phyloP scores from a whole-genome alignment of 1,140 invertebrate genomes.

The Helicoverpa zea region DNA sequence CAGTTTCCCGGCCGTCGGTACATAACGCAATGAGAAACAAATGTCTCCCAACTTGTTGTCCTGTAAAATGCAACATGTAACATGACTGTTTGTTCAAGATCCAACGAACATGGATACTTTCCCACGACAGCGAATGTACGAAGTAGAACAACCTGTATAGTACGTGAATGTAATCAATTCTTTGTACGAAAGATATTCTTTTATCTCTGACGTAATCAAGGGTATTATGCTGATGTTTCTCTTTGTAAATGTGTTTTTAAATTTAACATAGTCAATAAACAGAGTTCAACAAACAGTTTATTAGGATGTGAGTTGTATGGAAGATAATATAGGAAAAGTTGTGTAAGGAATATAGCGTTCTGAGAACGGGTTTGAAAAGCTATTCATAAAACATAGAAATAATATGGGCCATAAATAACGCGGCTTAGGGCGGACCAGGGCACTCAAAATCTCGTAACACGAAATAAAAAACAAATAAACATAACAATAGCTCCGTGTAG shows the following conservation, averaged over 20 bases:
- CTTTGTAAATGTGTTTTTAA: slow-evolving; percentile 34
- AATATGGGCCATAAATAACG: slow-evolving; percentile 79
- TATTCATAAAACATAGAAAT: slow-evolving; percentile 74
- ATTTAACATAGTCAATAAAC: slow-evolving; percentile 42
- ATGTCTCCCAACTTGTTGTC: slow-evolving; percentile 99
- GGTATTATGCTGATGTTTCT: slow-evolving; percentile 37
- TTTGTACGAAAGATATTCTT: slow-evolving; percentile 33
- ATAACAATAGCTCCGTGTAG: slow-evolving; percentile 82
- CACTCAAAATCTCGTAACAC: slow-evolving; percentile 72
- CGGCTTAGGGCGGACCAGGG: slow-evolving; percentile 82
- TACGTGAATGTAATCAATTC: neutral
- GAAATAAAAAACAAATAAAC: slow-evolving; percentile 76
- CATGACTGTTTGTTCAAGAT: slow-evolving; percentile 28
- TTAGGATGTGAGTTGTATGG: slow-evolving; percentile 73
- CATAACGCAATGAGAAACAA: slow-evolving; percentile 99
- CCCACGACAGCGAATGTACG: neutral
- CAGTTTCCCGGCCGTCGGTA: slow-evolving; percentile 99
- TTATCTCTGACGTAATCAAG: slow-evolving; percentile 39
- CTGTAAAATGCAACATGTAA: slow-evolving; percentile 83
- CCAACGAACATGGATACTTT: neutral
- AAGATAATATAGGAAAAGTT: slow-evolving; percentile 70
- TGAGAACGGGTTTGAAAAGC: slow-evolving; percentile 75
- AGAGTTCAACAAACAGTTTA: slow-evolving; percentile 43
- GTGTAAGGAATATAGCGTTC: slow-evolving; percentile 74
- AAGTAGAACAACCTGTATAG: slow-evolving; percentile 12